These are phyloP conservation scores for Actias luna DNA, from an alignment of 2,888 invertebrate species.

Conservation along the genomic window DNA sequence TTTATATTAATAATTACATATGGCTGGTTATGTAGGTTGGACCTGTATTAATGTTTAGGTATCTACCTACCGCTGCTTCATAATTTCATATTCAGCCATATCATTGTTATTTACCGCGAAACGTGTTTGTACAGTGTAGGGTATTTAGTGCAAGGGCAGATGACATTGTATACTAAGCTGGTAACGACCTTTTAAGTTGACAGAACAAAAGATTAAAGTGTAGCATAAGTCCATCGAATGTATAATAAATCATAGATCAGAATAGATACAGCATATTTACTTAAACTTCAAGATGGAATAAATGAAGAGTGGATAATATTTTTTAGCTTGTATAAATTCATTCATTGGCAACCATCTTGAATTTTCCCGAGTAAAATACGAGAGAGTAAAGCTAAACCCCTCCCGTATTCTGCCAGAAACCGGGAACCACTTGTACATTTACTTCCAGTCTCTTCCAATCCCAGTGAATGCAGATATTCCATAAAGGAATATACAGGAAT, in stretches of 20 bases:
- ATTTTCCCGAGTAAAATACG: too few relatives aligned
- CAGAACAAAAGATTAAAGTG: neutral
- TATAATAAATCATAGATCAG: neutral
- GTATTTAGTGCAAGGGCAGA: slow-evolving; percentile 17
- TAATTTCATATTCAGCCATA: slow-evolving; percentile 2
- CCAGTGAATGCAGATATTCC: too few relatives aligned
- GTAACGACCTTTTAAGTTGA: neutral
- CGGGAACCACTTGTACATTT: too few relatives aligned
- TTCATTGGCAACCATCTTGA: too few relatives aligned
- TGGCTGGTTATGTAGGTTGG: neutral
- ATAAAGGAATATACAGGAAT: too few relatives aligned
- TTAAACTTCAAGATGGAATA: too few relatives aligned
- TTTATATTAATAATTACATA: neutral
- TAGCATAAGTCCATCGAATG: neutral
- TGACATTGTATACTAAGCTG: slow-evolving; percentile 5
- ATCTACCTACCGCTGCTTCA: slow-evolving; percentile 2
- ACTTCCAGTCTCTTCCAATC: too few relatives aligned
- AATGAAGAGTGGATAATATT: too few relatives aligned
- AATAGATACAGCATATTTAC: too few relatives aligned
- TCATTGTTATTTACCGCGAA: slow-evolving; percentile 11
- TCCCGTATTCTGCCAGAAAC: too few relatives aligned
- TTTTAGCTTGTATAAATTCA: too few relatives aligned
- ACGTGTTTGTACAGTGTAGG: neutral
- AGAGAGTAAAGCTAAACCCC: too few relatives aligned
- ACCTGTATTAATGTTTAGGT: neutral